Percentiles rank a stretch among this genome's conserved stretches.
These are phyloP conservation scores for Phaonia tiefii DNA, from an alignment of 2,888 invertebrate genomes.

Conservation along the genomic window DNA sequence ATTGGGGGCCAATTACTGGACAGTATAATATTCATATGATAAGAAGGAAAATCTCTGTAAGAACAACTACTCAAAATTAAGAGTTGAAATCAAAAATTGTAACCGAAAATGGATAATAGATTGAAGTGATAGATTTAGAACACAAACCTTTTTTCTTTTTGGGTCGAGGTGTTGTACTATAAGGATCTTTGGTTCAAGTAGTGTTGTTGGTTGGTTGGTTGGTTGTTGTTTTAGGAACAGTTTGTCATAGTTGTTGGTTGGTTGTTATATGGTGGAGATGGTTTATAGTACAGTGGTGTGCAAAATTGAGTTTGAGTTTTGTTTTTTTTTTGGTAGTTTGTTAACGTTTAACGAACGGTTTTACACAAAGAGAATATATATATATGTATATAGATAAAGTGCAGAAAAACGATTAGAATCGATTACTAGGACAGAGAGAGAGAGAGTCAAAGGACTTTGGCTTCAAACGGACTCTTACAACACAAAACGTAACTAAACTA, in stretches of 20 bases:
- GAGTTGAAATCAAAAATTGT: not conserved
- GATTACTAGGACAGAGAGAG: not conserved
- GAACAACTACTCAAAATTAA: not conserved
- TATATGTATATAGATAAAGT: constrained; percentile 3
- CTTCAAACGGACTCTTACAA: not conserved
- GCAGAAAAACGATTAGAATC: constrained; percentile 30
- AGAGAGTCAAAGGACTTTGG: not conserved
- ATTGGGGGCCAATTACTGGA: not conserved
- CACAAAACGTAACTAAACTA: not conserved
- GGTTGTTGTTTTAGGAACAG: constrained; percentile 43
- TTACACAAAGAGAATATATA: constrained; percentile 50
- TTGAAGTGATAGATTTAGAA: constrained; percentile 50
- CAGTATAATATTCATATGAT: too few species aligned
- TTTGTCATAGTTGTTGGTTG: constrained; percentile 62
- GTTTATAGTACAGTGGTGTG: constrained; percentile 62
- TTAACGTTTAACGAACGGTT: constrained; percentile 12
- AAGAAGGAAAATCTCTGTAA: too few species aligned
- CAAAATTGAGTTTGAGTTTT: constrained; percentile 50
- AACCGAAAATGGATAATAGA: constrained; percentile 30
- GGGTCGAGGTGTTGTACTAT: constrained; percentile 78
- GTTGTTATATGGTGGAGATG: constrained; percentile 37
- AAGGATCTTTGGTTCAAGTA: constrained; percentile 76
- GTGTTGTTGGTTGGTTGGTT: constrained; percentile 61
- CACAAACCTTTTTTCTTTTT: constrained; percentile 77
- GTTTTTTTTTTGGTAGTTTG: constrained; percentile 26